Base-by-base conservation (phyloP, 2,797 vertebrate species). In the Limosa lapponica region DNA sequence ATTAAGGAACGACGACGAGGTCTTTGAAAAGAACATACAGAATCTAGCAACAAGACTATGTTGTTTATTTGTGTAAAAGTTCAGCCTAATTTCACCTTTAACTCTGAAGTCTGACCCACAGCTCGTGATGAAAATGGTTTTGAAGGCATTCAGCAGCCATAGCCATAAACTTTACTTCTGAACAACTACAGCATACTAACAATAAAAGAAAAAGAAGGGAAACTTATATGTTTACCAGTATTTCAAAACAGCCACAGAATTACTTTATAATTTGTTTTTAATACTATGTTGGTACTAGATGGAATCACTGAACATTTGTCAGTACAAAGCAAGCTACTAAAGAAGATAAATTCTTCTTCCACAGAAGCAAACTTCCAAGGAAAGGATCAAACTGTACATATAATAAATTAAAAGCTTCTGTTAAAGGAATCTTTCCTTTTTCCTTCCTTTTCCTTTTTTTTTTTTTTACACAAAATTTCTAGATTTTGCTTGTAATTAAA, bases 1-100 rank as follows among this genome's bases (percentile, higher is more conserved):
- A 99, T 98, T 66, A 99, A 97, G 48, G 99, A 99, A 87, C 97
- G 97, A 82, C 96, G 97, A 67, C 95, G 96, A 55, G 98, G 99
- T 83, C 98, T 99, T 92, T 93, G 44, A 88, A 80, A 83, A 91
- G 57, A 94, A 95, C 12, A 86, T 30, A 87, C 17, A 82, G 80
- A 74, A 91, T 41, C 24, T 3, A 96, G 46, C 59, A 78, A 92
- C 39, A 81, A 27, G 67, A 43, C 4, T 88, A 22, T 43, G 41
- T 16, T 84, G 22, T 25, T 64, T 54, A 32, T 15, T 69, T 43
- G 44, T 4, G 5, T 6, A 48, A 14, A 58, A 91, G 34, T 36
- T 75, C 28, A 90, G 57, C 28, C 16, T 54, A 14, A 62, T 39
- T 90, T 58, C 4, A 71, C 37, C 67, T 86, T 75, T 73, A 82